Evolutionary conservation across 2,797 vertebrate genomes (phyloP).

Genomic region (Rhynchotus rufescens): DNA sequence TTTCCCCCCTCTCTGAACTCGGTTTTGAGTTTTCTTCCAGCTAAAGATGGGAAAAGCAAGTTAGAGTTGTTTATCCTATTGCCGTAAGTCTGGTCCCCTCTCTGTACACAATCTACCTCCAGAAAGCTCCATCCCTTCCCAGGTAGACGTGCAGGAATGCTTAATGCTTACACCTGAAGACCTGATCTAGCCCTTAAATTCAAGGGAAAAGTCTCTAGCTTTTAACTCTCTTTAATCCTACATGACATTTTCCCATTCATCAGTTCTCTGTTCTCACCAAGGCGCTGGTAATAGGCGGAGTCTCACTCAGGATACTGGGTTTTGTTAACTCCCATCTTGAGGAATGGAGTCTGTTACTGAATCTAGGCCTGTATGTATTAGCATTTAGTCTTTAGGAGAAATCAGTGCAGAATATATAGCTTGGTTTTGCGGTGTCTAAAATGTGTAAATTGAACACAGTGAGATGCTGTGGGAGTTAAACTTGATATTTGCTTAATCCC

Average conservation of each 20-base stretch:
- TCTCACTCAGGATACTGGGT: neutral
- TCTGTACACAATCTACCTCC: neutral
- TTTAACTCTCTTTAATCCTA: neutral
- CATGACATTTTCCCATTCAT: neutral
- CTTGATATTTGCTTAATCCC: neutral
- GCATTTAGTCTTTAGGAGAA: neutral
- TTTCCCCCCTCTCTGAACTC: neutral
- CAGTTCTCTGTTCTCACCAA: neutral
- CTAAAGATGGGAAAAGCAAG: neutral
- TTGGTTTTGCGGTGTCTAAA: neutral
- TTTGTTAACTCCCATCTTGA: neutral
- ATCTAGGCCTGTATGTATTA: neutral
- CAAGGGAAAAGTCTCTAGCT: neutral
- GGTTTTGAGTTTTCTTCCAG: neutral
- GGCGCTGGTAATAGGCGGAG: neutral
- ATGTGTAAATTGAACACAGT: neutral
- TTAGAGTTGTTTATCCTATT: rapidly evolving
- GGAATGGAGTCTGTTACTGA: neutral
- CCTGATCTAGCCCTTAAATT: neutral
- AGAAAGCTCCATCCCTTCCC: neutral
- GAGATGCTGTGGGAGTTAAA: neutral
- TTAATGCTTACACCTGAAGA: neutral
- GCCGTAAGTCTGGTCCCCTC: neutral
- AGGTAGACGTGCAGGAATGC: neutral
- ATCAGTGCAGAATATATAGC: neutral